These are phyloP conservation scores for Melanocharis versteri DNA, from an alignment of 2,113 vertebrate genomes.

Conservation along the genomic window DNA sequence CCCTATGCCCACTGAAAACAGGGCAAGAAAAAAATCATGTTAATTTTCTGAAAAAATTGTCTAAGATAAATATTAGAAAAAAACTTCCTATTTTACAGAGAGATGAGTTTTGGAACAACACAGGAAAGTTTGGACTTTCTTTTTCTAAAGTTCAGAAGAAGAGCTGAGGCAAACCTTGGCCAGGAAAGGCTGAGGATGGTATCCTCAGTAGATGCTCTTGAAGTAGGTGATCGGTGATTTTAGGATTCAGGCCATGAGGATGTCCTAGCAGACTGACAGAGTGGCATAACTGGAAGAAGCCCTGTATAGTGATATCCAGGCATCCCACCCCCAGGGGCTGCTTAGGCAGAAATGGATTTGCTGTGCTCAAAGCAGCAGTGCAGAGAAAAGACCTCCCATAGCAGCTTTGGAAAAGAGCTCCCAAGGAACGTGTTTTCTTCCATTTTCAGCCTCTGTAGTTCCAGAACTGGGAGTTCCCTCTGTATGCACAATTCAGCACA, in stretches of 20 bases:
- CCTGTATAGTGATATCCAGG: not conserved
- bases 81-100: not conserved
- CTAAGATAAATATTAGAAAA: not conserved
- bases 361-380: not conserved
- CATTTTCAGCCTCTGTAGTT: not conserved
- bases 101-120: not conserved
- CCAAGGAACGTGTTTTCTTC: not conserved
- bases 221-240: not conserved
- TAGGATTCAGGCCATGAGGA: not conserved
- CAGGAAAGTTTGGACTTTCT: not conserved
- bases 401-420: not conserved
- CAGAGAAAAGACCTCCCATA: not conserved
- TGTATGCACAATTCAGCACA: not conserved
- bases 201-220: not conserved
- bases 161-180: not conserved
- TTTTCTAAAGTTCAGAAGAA: not conserved
- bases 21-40: not conserved
- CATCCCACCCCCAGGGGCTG: not conserved
- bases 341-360: not conserved
- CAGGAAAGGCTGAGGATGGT: not conserved
- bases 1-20: not conserved
- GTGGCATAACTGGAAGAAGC: not conserved
- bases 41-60: not conserved
- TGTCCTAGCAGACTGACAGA: not conserved
- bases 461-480: not conserved